Evolutionary conservation across 2,113 vertebrate genomes (phyloP), one percentile per base, ranked within the genome.

Genomic region (Axis porcinus): DNA sequence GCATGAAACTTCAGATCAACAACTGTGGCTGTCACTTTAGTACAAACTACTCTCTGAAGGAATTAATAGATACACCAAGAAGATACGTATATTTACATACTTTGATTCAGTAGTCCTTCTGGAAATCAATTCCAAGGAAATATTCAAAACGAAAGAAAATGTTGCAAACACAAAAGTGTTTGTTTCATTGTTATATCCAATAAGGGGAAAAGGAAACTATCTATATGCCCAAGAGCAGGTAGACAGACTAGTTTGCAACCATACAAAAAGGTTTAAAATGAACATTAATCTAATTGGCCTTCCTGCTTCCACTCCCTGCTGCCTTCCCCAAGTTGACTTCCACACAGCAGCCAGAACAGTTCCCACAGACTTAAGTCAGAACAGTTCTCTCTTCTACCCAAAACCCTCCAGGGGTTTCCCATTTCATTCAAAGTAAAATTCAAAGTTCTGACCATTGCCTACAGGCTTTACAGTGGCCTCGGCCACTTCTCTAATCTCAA

Each of bases 101-200:
- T 92, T 58, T 81, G 74, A 95, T 85, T 64, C 25, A 78, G 47
- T 36, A 67, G 50, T 84, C 14, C 89, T 64, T 94, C 64, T 89
- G n/a, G 85, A 98, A 97, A 94, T 85, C 57, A 97, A 94, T 79
- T 45, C 25, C 58, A 95, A 92, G 21, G 47, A 96, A 97, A 92
- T 78, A 95, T 21, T 85, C 11, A 54, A 79, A 79, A 96, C 90
- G 82, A 70, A 92, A 91, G 60, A 64, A 78, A 90, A 95, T 43
- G 47, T 7, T 93, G 33, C 40, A 79, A 47, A 70, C 1, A 55
- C 33, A 86, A 30, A 92, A 70, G 36, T 36, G 33, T 92, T 86
- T 47, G 11, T 58, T 79, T 92, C n/a, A 79, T 13, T 52, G 45
- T 47, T 90, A 87, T 89, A 82, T 96, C 88, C 81, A 96, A 67